Evolutionary conservation across 2,797 vertebrate genomes (phyloP), one percentile per base, ranked within the genome.

Genomic region (Phrynocephalus guinanensis): DNA sequence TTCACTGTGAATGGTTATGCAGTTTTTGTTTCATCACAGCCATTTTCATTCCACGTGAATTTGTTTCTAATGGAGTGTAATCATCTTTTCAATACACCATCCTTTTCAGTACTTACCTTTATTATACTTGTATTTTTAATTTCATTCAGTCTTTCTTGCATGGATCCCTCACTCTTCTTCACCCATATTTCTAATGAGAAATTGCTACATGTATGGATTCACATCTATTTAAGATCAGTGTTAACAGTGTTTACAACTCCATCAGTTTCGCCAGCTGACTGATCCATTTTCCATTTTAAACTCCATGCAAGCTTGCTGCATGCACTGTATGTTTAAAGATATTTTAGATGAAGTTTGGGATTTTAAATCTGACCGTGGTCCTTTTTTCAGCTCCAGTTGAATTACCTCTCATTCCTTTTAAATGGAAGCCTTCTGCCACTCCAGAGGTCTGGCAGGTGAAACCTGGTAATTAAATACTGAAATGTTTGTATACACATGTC

Each of bases 371-470:
- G 96, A 95, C 94, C 73, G 85, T 86, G 89, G 89, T 92, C 94
- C 93, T 95, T 95, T 93, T 97, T 97, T 95, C 96, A 97, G 96
- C 94, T 95, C 94, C 95, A 85, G 93, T 92, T 84, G 95, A 96
- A 95, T 93, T 79, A 83, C 86, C 93, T 33, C 89, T 95, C 94
- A 86, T 80, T 91, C 86, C 93, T 94, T 93, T 92, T 89, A 96
- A 95, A 94, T 77, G 80, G 93, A 96, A 96, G 89, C 91, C 93
- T 85, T 95, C 95, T 94, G 90, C 91, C 88, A 91, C 79, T 76
- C 89, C 92, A 93, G 95, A 93, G 95, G 88, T 91, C 72, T 93
- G 90, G 18, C 89, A 90, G 88, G 93, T 94, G 91, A 95, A 95
- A 92, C 71, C 94, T 94, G 96, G 96, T 97, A 97, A 97, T 88